Percentiles rank a stretch among this genome's conserved stretches.
phyloP scores from a whole-genome alignment of 1,140 invertebrate genomes.

The Aphelenchoides avenae region DNA sequence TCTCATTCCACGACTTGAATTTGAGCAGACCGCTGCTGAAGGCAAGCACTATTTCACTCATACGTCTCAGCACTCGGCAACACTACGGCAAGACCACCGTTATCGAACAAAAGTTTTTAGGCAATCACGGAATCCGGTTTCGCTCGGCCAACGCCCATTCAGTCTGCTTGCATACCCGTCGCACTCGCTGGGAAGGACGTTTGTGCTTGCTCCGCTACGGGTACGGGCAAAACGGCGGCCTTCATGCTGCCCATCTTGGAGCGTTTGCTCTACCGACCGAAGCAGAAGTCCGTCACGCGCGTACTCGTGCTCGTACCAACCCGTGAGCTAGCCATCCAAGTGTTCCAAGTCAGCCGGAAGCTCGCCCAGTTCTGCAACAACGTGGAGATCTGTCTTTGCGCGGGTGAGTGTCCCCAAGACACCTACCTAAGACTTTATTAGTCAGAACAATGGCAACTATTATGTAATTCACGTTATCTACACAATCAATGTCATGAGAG shows the following conservation, averaged over 20 bases:
- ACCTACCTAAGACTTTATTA: too few relatives aligned
- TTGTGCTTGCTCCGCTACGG: constrained; percentile 92
- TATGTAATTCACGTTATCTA: constrained; percentile 5
- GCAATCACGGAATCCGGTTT: constrained; percentile 81
- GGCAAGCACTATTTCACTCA: constrained; percentile 19
- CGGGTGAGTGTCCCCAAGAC: constrained; percentile 61
- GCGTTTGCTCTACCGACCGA: constrained; percentile 74
- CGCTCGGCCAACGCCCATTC: constrained; percentile 90
- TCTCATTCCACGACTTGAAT: constrained; percentile 53
- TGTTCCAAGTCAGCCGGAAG: constrained; percentile 70
- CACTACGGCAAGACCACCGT: constrained; percentile 1
- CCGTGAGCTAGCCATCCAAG: constrained; percentile 76
- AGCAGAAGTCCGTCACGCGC: constrained; percentile 69
- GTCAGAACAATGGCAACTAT: neutral
- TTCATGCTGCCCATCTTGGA: constrained; percentile 97
- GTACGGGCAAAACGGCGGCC: constrained; percentile 92
- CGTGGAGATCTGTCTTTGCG: constrained; percentile 62
- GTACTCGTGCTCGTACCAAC: constrained; percentile 92
- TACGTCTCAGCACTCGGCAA: neutral
- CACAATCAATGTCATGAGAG: neutral
- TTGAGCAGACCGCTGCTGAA: constrained; percentile 56
- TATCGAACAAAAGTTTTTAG: constrained; percentile 59
- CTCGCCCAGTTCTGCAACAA: constrained; percentile 78
- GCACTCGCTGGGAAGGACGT: constrained; percentile 83
- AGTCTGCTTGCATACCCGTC: constrained; percentile 85